phyloP scores from a whole-genome alignment of 2,888 invertebrate species.

The Rhagium mordax region DNA sequence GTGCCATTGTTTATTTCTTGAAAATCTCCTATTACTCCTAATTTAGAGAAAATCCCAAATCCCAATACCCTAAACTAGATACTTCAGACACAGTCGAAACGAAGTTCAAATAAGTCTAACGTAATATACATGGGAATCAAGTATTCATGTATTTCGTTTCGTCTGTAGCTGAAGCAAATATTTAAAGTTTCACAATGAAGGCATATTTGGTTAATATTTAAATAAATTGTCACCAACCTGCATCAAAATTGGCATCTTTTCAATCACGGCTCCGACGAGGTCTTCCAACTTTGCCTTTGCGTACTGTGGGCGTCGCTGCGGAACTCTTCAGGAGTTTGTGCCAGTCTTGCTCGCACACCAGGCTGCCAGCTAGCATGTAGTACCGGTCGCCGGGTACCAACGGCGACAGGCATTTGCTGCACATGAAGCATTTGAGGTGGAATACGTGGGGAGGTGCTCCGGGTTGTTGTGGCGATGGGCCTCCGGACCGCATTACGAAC shows the following conservation, averaged over 20 bases:
- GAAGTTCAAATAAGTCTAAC: too few species aligned
- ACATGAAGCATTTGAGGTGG: slow-evolving; percentile 96
- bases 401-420: slow-evolving; percentile 92
- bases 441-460: slow-evolving; percentile 82
- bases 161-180: too few species aligned
- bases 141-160: too few species aligned
- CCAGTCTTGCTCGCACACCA: slow-evolving; percentile 97
- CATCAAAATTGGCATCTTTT: slow-evolving; percentile 69
- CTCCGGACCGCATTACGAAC: slow-evolving; percentile 90
- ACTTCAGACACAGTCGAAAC: too few species aligned
- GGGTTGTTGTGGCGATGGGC: slow-evolving; percentile 73
- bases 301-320: slow-evolving; percentile 78
- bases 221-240: slow-evolving; percentile 51
- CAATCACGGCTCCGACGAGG: slow-evolving; percentile 93
- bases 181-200: too few species aligned
- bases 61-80: too few species aligned
- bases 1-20: too few species aligned
- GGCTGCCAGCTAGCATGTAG: slow-evolving; percentile 90
- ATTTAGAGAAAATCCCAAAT: too few species aligned
- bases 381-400: slow-evolving; percentile 91
- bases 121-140: too few species aligned
- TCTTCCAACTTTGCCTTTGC: slow-evolving; percentile 92
- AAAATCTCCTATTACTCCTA: too few species aligned
- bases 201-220: background rate
- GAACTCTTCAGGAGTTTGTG: slow-evolving; percentile 90